phyloP scores from a whole-genome alignment of 1,140 invertebrate species.

The Heliconius congener region DNA sequence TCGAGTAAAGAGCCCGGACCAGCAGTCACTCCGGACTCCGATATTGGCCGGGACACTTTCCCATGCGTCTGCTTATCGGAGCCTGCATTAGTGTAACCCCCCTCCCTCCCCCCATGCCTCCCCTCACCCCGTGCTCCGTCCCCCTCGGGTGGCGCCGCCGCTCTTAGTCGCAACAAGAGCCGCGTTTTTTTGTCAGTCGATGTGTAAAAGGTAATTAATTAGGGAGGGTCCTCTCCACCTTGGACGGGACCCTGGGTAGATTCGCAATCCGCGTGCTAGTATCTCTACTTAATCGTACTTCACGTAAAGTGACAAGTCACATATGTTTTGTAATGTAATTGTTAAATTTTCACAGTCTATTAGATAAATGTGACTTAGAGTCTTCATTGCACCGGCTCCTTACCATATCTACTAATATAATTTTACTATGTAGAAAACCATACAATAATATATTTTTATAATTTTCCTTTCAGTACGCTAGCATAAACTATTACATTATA shows the following conservation, averaged over 20 bases:
- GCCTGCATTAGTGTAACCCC: constrained; percentile 54
- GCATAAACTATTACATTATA: not conserved
- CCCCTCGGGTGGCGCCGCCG: constrained; percentile 55
- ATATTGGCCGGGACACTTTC: constrained; percentile 54
- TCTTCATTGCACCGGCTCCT: too few relatives aligned
- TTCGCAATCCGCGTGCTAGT: constrained; percentile 29
- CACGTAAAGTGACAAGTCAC: not conserved
- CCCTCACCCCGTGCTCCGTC: constrained; percentile 22
- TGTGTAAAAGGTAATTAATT: constrained; percentile 70
- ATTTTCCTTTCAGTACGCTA: too few relatives aligned
- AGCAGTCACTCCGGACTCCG: constrained; percentile 18
- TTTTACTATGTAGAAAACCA: too few relatives aligned
- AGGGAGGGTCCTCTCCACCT: constrained; percentile 42
- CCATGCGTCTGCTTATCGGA: constrained; percentile 57
- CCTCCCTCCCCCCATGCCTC: constrained; percentile 21
- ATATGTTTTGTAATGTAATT: not conserved
- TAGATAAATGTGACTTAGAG: too few relatives aligned
- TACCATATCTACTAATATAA: too few relatives aligned
- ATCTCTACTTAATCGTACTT: not conserved
- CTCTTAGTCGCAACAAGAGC: constrained; percentile 65
- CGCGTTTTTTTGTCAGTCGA: constrained; percentile 58
- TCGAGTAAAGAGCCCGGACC: not conserved
- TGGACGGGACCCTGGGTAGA: not conserved
- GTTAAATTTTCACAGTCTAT: not conserved
- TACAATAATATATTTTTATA: too few relatives aligned